Evolutionary conservation across 2,113 vertebrate species (phyloP), one percentile per base, ranked within the genome.

Genomic region (Anas platyrhynchos): DNA sequence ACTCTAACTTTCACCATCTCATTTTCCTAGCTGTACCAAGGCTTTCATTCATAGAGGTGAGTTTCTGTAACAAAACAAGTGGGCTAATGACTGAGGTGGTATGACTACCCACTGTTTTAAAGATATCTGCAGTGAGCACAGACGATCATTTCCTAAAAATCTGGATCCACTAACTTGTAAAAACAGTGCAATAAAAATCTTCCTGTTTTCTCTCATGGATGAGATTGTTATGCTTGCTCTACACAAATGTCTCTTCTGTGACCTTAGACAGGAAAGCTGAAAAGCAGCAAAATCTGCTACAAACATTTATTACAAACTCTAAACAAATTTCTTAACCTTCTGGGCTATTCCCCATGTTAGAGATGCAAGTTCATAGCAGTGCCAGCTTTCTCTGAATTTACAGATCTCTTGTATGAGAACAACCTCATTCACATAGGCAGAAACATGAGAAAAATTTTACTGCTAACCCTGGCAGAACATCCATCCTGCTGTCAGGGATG

Each of bases 281-380:
- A 44, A 31, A 59, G 26, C 50, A 56, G 50, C n/a, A 83, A 38
- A 63, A 41, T 65, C 27, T 67, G 17, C 59, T 90, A 46, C 6
- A 83, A 88, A 76, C 16, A 65, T 61, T 63, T 73, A 31, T n/a
- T 59, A 20, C 46, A 32, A 59, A 11, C 65, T 69, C 61, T 46
- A 54, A 31, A 43, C 20, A 54, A 72, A 67, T 44, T 8, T 41
- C 56, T 67, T 50, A 75, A 63, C 31, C 29, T 79, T 71, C 62
- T 88, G 71, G 41, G 43, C n/a, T 83, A 16, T 48, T 83, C 22
- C 9, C 9, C 3, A 1, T 62, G 61, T 15, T 79, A 21, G 52
- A 55, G 36, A n/a, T 41, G 10, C 0, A 0, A 52, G 22, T 76
- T 65, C 9, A 4, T 32, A 74, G 34, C 4, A 22, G 11, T 66